Base-by-base conservation (phyloP, 2,797 vertebrate species). In the Macropodus opercularis region DNA sequence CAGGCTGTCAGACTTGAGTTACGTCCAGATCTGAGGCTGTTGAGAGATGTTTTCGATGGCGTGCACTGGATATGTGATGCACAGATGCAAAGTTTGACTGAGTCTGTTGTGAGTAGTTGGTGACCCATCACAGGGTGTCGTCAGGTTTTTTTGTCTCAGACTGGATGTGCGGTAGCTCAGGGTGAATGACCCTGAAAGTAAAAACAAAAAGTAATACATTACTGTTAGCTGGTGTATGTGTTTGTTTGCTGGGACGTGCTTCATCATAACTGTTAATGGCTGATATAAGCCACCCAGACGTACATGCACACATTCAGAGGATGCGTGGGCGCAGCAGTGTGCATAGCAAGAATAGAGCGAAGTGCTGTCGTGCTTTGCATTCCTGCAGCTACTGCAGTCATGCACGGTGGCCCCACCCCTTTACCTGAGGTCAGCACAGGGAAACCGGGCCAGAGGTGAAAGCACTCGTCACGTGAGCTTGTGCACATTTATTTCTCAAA, bases 301-400 rank as follows among this genome's bases (percentile, higher is more conserved):
- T 3, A 14, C 5, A 9, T 59, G 34, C n/a, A 36, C 38, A 19
- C 35, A 19, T 7, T n/a, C 17, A 1, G 10, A 19, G 26, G 6
- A 6, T 11, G 18, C 35, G 49, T 11, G 27, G 19, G 34, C 22
- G 32, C 3, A 14, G 35, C 1, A 11, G 35, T 4, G 9, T 27
- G 4, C 4, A 29, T 14, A 15, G 44, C 18, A 0, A 35, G 3
- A 13, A 18, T 8, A 21, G 13, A 12, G 27, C 7, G 18, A 56
- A 23, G 1, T 29, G 59, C 48, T 5, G 15, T 56, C 72, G 55
- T 75, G 38, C 72, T 43, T 79, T 1, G 15, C 62, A 87, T 81
- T 84, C 85, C 81, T 79, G 67, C 52, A 17, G 55, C 69, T 34
- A 32, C 56, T 19, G 26, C 40, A 13, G 19, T 59, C 80, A 72